Conservation (phyloP, 2,113 vertebrate genomes). For the Psittacula cyanocephala region DNA sequence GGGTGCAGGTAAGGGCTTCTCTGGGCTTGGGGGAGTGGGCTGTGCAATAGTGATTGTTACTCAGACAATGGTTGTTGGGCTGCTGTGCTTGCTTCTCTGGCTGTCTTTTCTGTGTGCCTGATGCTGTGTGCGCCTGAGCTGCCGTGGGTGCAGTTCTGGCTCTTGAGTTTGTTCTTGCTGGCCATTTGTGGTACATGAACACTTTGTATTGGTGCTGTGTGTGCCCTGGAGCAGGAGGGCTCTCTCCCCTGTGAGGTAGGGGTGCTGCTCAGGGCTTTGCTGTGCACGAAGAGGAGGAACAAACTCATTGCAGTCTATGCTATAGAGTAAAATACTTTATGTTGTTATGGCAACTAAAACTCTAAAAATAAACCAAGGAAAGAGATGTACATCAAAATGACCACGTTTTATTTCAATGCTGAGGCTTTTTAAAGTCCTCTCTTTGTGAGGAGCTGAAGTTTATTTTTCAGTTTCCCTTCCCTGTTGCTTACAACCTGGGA, state of each 20-base stretch:
- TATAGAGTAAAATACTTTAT: slow-evolving; percentile 34
- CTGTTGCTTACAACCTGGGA: not conserved
- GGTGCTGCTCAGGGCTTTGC: not conserved
- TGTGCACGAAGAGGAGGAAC: fast-evolving
- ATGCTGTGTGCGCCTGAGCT: fast-evolving
- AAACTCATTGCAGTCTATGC: not conserved
- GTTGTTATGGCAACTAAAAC: slow-evolving; percentile 62
- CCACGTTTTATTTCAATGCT: not conserved
- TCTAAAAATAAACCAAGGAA: slow-evolving; percentile 47
- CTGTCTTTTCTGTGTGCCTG: fast-evolving
- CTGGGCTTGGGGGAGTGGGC: too few relatives aligned
- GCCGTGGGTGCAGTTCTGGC: fast-evolving
- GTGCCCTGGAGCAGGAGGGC: not conserved
- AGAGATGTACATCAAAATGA: slow-evolving; percentile 24
- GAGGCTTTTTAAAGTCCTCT: not conserved
- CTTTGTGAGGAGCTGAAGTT: not conserved
- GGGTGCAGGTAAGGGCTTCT: not conserved
- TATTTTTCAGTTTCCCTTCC: not conserved
- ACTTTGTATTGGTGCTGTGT: not conserved
- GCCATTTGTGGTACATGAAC: fast-evolving
- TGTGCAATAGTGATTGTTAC: fast-evolving
- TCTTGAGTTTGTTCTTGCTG: not conserved
- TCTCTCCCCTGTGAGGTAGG: fast-evolving
- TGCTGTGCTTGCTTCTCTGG: fast-evolving
- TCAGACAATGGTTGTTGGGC: fast-evolving